Conservation (phyloP, 1,140 invertebrate species). For the Microvelia longipes region DNA sequence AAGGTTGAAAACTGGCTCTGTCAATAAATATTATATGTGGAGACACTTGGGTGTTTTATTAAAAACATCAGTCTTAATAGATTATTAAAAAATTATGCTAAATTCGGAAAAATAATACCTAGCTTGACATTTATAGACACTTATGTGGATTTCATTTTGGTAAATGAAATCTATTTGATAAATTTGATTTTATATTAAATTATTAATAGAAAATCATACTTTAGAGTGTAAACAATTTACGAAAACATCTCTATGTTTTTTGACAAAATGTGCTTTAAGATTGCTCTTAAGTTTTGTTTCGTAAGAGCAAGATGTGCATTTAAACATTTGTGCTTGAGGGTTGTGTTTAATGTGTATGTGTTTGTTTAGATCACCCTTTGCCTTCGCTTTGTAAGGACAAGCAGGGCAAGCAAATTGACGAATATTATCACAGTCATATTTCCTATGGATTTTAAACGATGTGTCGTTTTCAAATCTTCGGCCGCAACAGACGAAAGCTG, state of each 20-base stretch:
- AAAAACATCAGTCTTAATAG: too few relatives aligned
- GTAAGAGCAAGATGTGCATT: conserved; percentile 35
- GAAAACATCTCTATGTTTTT: conserved; percentile 29
- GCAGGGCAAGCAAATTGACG: conserved; percentile 29
- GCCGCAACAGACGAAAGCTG: too few relatives aligned
- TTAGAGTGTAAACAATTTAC: background rate
- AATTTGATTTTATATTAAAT: too few relatives aligned
- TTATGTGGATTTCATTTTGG: too few relatives aligned
- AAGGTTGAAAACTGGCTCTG: too few relatives aligned
- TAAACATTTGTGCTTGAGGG: conserved; percentile 33
- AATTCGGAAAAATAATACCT: too few relatives aligned
- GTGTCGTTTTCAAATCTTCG: conserved; percentile 29
- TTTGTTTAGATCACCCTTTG: conserved; percentile 19
- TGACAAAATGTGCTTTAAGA: conserved; percentile 37
- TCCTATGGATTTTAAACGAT: conserved; percentile 23
- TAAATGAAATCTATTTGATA: too few relatives aligned
- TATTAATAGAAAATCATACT: too few relatives aligned
- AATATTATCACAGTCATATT: conserved; percentile 27
- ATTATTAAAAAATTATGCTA: too few relatives aligned
- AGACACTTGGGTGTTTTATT: too few relatives aligned
- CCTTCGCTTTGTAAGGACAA: conserved; percentile 18
- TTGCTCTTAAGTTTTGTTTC: conserved; percentile 40
- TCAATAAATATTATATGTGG: too few relatives aligned
- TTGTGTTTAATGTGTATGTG: conserved; percentile 40
- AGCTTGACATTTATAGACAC: too few relatives aligned